phyloP scores from a whole-genome alignment of 2,113 vertebrate genomes.

The Grammomys surdaster region DNA sequence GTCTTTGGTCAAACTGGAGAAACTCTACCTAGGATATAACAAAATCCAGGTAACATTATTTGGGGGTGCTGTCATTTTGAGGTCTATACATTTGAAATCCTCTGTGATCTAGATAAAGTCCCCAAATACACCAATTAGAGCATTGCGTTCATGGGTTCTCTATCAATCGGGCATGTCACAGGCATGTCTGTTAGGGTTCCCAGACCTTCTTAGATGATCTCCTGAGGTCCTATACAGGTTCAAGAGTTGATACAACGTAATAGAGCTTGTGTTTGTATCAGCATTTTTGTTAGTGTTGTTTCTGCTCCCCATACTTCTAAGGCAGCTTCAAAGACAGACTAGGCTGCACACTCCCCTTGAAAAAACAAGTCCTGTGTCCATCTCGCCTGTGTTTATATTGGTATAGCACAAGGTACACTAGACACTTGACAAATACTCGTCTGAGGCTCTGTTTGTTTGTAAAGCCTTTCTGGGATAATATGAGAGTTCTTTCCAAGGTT shows the following conservation, averaged over 20 bases:
- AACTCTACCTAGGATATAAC: constrained; percentile 91
- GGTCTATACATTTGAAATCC: constrained; percentile 26
- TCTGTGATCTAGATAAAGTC: constrained; percentile 7
- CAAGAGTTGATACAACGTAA: background rate
- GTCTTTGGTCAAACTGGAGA: constrained; percentile 87
- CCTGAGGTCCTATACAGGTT: background rate
- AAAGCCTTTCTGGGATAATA: background rate
- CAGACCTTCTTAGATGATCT: background rate
- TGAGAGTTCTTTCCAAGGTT: background rate
- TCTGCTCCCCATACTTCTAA: background rate
- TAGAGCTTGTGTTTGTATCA: background rate
- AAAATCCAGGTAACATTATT: constrained; percentile 91
- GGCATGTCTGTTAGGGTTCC: background rate
- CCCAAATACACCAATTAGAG: constrained; percentile 32
- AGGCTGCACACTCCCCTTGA: background rate
- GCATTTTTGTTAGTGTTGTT: background rate
- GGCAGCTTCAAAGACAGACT: background rate
- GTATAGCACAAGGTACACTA: background rate
- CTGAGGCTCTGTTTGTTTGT: constrained; percentile 20
- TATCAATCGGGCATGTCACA: background rate
- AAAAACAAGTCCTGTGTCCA: background rate
- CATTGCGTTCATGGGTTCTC: no score
- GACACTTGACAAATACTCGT: background rate
- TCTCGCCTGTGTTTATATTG: constrained; percentile 14
- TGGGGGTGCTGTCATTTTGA: background rate